Conservation (phyloP, 2,797 vertebrate species). For the Glyptemys insculpta region DNA sequence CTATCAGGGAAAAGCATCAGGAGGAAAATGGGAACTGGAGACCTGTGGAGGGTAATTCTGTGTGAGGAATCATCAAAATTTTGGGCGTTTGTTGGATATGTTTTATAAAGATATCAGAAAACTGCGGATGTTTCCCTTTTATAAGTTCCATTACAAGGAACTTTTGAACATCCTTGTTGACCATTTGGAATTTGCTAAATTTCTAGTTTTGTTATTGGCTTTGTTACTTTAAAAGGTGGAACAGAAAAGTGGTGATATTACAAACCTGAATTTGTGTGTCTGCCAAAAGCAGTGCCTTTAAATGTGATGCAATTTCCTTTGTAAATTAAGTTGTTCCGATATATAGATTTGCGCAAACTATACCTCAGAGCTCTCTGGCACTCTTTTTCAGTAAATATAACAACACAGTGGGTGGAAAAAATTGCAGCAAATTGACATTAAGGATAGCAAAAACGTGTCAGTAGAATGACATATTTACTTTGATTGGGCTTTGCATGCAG, state of each 20-base stretch:
- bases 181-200: neutral
- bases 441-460: conserved; percentile 50
- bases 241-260: neutral
- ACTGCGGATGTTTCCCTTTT: neutral
- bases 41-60: neutral
- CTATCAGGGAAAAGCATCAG: neutral
- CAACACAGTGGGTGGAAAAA: conserved; percentile 22
- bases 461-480: conserved; percentile 60
- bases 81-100: neutral
- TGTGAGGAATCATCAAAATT: neutral
- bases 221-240: neutral
- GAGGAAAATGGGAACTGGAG: neutral
- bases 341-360: conserved; percentile 42
- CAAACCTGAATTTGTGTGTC: neutral
- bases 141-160: accelerated
- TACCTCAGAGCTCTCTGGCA: neutral
- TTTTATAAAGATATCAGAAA: neutral
- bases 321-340: conserved; percentile 32
- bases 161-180: neutral
- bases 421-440: conserved; percentile 53
- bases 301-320: neutral
- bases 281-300: neutral
- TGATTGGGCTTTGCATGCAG: conserved; percentile 57
- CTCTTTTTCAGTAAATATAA: conserved; percentile 51
- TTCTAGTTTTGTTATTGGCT: neutral